Evolutionary conservation across 2,797 vertebrate species (phyloP), one percentile per base, ranked within the genome.

Genomic region (Sebastiscus albofasciatus): DNA sequence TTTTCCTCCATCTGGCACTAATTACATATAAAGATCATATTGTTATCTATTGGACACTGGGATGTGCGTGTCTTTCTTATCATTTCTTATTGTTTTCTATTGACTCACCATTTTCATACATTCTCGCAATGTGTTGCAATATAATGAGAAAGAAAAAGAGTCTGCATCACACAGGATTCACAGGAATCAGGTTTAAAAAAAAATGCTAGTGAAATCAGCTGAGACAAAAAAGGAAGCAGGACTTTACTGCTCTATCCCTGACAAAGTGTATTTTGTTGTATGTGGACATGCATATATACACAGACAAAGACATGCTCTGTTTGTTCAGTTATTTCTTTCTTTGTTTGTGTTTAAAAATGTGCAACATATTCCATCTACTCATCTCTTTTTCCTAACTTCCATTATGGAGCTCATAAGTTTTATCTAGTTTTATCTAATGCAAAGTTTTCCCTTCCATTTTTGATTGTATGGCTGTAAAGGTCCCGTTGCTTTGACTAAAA

Each of bases 391-490:
- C 9, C 31, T 16, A 31, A 80, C 49, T 60, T 84, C 7, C 34
- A 26, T 67, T n/a, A 26, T 34, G 33, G 34, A 55, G 56, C 80
- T 72, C 39, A 61, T 54, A 59, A 6, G 49, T 49, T 49, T 49
- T 20, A 49, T 49, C 18, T 20, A 67, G 20, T 75, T 89, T 67
- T 8, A 75, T 76, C 29, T 29, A 65, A 76, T 67, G 49, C 61
- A 54, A 1, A 61, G 64, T 79, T 87, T 87, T 80, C 59, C 42
- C 42, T 64, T 75, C 75, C 59, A 31, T 8, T 59, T 87, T 69
- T 56, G 20, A 67, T 77, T 26, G 26, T 27, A 33, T 4, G 54
- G 16, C 62, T 29, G 22, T 22, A 80, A 59, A 78, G 65, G 12
- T 60, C 68, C 55, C 49, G 14, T 26, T 31, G 27, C 59, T 66